Evolutionary conservation across 2,888 invertebrate genomes (phyloP), one percentile per base, ranked within the genome.

Genomic region (Euplexia lucipara): DNA sequence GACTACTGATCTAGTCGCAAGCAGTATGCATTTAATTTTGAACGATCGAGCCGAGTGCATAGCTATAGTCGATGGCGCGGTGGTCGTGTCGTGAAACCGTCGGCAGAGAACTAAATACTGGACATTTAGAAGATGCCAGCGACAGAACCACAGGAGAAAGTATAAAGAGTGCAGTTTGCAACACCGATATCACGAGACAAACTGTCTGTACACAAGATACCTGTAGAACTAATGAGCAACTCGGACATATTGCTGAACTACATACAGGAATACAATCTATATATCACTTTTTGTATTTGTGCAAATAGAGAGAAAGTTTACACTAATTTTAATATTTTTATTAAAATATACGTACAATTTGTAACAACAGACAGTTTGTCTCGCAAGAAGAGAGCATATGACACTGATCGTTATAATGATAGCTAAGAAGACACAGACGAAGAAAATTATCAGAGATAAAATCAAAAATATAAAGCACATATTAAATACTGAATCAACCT

Each of bases 91-190:
- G 88, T 87, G 88, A 87, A 86, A 90, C 88, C 90, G 88, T 85
- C 87, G 92, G 90, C 91, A 91, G 87, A 90, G 86, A 91, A 91
- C 91, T 92, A 84, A 86, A 82, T 88, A 91, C 91, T 91, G 90
- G 91, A 91, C 91, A 90, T 89, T 90, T 86, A 90, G 90, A 91
- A 91, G 92, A 92, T 90, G 91, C 93, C 94, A 92, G 94, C 93
- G 92, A 95, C 92, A 93, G 94, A 92, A 92, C 91, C 92, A 93
- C 91, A 95, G 91, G 91, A 94, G 89, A 93, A 88, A 94, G 93
- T 92, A 94, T 95, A 95, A 95, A 95, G 95, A 95, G 95, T 94
- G 95, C 95, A 95, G 91, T 95, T 95, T 95, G 95, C 95, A 95
- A 95, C 95, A 95, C 95, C 94, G 94, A 95, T 91, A 83, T 86